phyloP scores from a whole-genome alignment of 53 echinoderm and acorn worm species.

The Apostichopus leukothele region DNA sequence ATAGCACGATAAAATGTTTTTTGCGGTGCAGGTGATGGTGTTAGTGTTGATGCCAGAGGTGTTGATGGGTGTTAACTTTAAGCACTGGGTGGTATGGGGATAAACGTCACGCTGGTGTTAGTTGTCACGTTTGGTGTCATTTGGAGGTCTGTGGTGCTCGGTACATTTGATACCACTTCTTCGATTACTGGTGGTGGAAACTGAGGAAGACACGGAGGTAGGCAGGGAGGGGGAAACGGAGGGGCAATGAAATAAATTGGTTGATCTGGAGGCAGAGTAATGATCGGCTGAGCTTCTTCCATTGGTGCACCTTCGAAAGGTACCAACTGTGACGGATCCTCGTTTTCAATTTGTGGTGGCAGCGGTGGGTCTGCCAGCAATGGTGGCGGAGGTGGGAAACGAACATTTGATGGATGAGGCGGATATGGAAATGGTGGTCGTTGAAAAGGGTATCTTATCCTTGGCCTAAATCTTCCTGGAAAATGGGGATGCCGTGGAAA shows the following conservation, averaged over 20 bases:
- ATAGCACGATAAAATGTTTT: too few relatives aligned
- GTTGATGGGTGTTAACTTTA: neutral
- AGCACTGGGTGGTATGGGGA: neutral
- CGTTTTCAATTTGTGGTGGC: neutral
- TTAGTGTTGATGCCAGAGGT: neutral
- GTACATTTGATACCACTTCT: neutral
- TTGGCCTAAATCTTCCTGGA: conserved; percentile 31
- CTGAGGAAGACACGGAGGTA: neutral
- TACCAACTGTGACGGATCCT: neutral
- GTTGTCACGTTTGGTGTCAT: neutral
- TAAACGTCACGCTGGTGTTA: neutral
- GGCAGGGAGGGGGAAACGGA: neutral
- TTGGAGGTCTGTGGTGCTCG: neutral
- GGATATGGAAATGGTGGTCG: conserved; percentile 26
- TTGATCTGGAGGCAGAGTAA: conserved; percentile 3
- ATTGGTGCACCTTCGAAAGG: neutral
- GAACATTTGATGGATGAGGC: neutral
- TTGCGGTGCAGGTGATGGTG: too few relatives aligned
- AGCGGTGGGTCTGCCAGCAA: neutral
- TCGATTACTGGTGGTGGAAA: neutral
- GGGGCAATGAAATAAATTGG: conserved; percentile 31
- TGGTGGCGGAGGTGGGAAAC: conserved; percentile 17
- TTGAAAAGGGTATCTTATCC: conserved; percentile 22
- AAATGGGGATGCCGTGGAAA: conserved; percentile 13
- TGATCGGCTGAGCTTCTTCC: neutral